These are phyloP conservation scores for Eublepharis macularius DNA, from an alignment of 2,113 vertebrate species.

Conservation along the genomic window DNA sequence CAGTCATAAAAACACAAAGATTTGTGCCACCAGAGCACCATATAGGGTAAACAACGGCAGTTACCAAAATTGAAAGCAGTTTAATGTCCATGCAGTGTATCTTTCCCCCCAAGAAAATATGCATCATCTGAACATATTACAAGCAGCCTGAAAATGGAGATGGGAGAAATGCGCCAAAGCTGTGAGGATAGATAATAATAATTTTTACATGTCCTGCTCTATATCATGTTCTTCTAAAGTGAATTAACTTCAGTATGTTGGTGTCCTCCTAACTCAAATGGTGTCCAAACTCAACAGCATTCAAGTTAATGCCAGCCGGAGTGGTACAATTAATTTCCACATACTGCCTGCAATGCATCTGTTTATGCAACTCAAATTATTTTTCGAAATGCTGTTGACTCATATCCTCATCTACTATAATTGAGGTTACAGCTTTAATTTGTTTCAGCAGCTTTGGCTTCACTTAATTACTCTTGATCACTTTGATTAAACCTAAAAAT, in stretches of 20 bases:
- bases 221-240: not conserved
- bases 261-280: not conserved
- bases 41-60: no score
- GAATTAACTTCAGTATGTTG: not conserved
- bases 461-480: not conserved
- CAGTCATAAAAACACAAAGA: not conserved
- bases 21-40: no score
- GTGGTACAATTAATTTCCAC: not conserved
- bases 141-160: no score
- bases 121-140: no score
- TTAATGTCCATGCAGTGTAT: no score
- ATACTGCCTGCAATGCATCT: not conserved
- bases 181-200: not conserved
- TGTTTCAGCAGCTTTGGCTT: not conserved
- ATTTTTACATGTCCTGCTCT: not conserved
- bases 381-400: not conserved
- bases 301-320: not conserved
- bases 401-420: not conserved
- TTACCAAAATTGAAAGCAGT: no score
- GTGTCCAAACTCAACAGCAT: not conserved
- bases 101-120: no score
- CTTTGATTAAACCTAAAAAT: not conserved
- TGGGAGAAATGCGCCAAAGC: not conserved
- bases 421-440: not conserved
- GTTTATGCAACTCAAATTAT: not conserved